Evolutionary conservation across 2,113 vertebrate genomes (phyloP).

Genomic region (Petaurus breviceps): DNA sequence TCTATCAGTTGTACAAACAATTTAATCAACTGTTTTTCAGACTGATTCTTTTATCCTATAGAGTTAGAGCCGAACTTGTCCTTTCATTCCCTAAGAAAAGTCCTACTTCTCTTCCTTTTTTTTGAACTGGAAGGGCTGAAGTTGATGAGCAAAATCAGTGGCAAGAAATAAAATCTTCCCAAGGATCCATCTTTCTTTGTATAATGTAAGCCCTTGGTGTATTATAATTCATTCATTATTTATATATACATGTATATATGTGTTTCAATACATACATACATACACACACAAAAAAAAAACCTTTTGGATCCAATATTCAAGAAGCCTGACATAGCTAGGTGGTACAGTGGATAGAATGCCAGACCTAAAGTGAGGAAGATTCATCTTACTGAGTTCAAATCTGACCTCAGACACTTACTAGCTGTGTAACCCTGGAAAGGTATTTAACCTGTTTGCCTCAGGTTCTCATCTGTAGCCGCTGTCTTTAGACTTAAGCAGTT

Average conservation of each 20-base stretch:
- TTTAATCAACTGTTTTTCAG: background rate
- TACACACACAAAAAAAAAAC: background rate
- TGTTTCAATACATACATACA: background rate
- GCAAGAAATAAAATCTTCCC: background rate
- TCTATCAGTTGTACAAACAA: background rate
- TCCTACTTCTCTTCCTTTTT: background rate
- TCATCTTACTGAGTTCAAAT: no score
- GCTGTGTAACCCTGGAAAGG: no score
- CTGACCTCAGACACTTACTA: no score
- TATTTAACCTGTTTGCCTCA: no score
- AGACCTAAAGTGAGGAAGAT: no score
- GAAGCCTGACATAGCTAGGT: no score
- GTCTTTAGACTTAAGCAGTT: background rate
- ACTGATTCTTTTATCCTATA: background rate
- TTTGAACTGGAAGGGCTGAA: background rate
- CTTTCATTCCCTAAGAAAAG: background rate
- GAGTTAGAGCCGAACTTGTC: background rate
- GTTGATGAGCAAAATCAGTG: background rate
- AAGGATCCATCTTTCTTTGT: background rate
- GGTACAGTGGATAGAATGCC: no score
- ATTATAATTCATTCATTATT: background rate
- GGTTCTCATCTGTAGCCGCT: background rate
- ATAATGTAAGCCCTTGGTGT: rapidly evolving
- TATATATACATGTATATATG: background rate
- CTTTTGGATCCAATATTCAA: no score